These are phyloP conservation scores for Aphelenchoides fujianensis DNA, from an alignment of 1,140 invertebrate genomes.

Conservation along the genomic window DNA sequence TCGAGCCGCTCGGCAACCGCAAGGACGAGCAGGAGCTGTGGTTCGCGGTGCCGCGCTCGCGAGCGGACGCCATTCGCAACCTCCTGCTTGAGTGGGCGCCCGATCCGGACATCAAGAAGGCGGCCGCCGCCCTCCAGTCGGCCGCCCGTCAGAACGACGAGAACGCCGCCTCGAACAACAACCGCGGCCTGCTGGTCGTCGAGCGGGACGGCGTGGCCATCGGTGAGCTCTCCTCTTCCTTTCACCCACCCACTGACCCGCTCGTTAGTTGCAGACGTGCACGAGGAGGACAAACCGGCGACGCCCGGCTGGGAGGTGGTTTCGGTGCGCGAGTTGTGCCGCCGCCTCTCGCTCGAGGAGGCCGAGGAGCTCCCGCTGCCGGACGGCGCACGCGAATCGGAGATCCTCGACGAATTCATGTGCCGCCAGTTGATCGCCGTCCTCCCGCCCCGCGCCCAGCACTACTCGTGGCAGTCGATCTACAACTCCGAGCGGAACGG, in stretches of 20 bases:
- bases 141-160: neutral
- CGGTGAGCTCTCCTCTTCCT: neutral
- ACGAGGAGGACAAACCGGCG: neutral
- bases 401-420: slow-evolving; percentile 60
- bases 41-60: slow-evolving; percentile 53
- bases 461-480: slow-evolving; percentile 83
- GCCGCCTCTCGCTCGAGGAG: slow-evolving; percentile 61
- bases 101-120: slow-evolving; percentile 49
- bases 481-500: slow-evolving; percentile 95
- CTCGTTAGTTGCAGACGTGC: neutral
- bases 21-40: slow-evolving; percentile 55
- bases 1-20: neutral
- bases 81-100: slow-evolving; percentile 60
- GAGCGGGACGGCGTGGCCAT: neutral
- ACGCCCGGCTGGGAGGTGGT: neutral
- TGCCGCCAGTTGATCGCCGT: slow-evolving; percentile 59
- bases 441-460: slow-evolving; percentile 84
- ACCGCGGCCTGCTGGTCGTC: neutral
- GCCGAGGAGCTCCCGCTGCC: slow-evolving; percentile 56
- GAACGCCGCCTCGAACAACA: neutral
- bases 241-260: neutral
- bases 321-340: slow-evolving; percentile 53
- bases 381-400: slow-evolving; percentile 51
- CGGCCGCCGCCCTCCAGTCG: neutral
- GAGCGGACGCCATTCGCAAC: slow-evolving; percentile 61